Evolutionary conservation across 2,113 vertebrate genomes (phyloP), one percentile per base, ranked within the genome.

Genomic region (Nipponia nippon): DNA sequence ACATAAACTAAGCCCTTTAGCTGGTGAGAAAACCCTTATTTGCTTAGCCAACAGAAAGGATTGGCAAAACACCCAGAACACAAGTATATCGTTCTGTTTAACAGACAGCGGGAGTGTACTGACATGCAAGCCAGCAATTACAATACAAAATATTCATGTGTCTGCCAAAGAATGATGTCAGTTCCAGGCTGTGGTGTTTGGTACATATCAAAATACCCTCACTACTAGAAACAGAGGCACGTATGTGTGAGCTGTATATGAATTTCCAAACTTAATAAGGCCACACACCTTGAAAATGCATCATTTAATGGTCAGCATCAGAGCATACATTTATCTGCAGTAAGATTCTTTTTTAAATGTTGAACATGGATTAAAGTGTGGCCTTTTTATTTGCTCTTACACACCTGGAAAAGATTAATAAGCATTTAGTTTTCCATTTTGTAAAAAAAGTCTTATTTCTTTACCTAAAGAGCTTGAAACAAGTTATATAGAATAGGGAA

Each of bases 151-250:
- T 82, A 94, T 52, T 95, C 71, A 79, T 0, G 0, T 42, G 77
- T 58, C 49, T 97, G 97, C 95, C 97, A 97, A 95, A 87, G 72
- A 87, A 80, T 96, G 87, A 96, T 93, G 91, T 96, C 94, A 95
- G 59, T 73, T 90, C 63, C 87, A 88, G 75, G 78, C 87, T 85
- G 77, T 38, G n/a, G 77, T 95, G 90, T 65, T 96, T 92, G 76
- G 71, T 96, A 90, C 69, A 12, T 91, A 90, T 66, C 77, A 94
- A 93, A 93, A 95, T 80, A 91, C 71, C 59, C 85, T 67, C 1
- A 3, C 92, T 96, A 86, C 93, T 72, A 92, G 95, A 83, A 96
- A 79, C 50, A 91, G 58, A 91, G 66, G 70, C 55, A 72, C 0
- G 8, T 49, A 87, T 76, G 94, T 91, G 86, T 81, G 83, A 95